Evolutionary conservation across 2,113 vertebrate genomes (phyloP), one percentile per base, ranked within the genome.

Genomic region (Dicaeum eximium): DNA sequence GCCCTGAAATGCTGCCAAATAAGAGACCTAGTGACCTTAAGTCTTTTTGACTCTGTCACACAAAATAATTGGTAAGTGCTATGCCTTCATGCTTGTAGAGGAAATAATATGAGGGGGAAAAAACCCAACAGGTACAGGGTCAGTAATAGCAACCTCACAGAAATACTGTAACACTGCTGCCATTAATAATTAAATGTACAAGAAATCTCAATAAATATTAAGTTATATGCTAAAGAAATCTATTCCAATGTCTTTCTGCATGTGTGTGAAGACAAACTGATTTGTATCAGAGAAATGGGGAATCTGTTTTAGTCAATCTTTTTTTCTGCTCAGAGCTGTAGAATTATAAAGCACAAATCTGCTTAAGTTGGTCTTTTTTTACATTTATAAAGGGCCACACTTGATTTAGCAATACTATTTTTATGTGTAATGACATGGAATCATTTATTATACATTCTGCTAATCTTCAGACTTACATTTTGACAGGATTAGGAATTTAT

Each of bases 371-470:
- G 94, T 64, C 67, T 96, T 93, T 95, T 95, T 94, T 95, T 96
- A 90, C 93, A 88, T 97, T 96, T 94, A 93, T 81, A 95, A 97
- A 97, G 86, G 95, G 66, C 83, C 94, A 97, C 97, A 97, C 97
- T 96, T 98, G 97, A 97, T 96, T 97, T 97, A 96, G 93, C 97
- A 97, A 97, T 95, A 95, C 95, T 96, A 86, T 97, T 96, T 97
- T 97, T 96, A 97, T 97, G 94, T 94, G 94, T 84, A 92, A 96
- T 53, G 94, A 97, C 97, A 98, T 74, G 96, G 85, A 92, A 90
- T 60, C 95, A 98, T 97, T 97, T 97, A 97, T 98, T 97, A 98
- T 98, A 96, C 96, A 98, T 98, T 98, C 97, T 93, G 91, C 92
- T 98, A 98, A 98, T 98, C 97, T 97, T 96, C 84, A 97, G 95